phyloP scores from a whole-genome alignment of 2,888 invertebrate genomes.

The Clanis bilineata region DNA sequence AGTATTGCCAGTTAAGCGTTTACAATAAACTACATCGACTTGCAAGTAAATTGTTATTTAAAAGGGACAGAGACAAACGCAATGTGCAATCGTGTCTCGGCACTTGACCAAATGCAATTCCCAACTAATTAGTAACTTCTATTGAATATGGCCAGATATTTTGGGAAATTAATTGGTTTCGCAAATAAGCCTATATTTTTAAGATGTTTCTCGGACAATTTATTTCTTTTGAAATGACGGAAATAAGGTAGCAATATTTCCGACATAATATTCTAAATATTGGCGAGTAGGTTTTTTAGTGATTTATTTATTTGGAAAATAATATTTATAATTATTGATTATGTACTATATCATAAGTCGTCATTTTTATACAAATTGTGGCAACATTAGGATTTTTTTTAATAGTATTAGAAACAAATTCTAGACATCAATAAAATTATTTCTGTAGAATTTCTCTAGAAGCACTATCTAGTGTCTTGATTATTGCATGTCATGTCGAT shows the following conservation, averaged over 20 bases:
- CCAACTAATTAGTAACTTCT: neutral
- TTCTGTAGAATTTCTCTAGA: neutral
- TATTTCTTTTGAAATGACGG: neutral
- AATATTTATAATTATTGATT: too few species aligned
- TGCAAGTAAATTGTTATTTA: neutral
- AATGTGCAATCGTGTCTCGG: neutral
- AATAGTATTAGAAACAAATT: neutral
- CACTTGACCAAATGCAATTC: neutral
- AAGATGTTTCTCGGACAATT: neutral
- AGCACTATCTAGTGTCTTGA: neutral
- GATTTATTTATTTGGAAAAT: too few species aligned
- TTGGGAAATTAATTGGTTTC: neutral
- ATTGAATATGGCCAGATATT: neutral
- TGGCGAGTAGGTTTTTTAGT: too few species aligned
- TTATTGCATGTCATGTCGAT: neutral
- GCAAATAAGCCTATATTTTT: neutral
- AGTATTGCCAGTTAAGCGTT: neutral
- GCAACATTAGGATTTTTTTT: too few species aligned
- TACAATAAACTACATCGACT: neutral
- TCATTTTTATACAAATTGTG: too few species aligned
- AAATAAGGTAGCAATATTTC: neutral
- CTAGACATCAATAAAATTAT: neutral
- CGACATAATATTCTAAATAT: neutral
- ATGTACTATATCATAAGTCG: too few species aligned
- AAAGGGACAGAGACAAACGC: neutral